These are phyloP conservation scores for Pluvianellus socialis DNA, from an alignment of 2,113 vertebrate species.

Conservation along the genomic window DNA sequence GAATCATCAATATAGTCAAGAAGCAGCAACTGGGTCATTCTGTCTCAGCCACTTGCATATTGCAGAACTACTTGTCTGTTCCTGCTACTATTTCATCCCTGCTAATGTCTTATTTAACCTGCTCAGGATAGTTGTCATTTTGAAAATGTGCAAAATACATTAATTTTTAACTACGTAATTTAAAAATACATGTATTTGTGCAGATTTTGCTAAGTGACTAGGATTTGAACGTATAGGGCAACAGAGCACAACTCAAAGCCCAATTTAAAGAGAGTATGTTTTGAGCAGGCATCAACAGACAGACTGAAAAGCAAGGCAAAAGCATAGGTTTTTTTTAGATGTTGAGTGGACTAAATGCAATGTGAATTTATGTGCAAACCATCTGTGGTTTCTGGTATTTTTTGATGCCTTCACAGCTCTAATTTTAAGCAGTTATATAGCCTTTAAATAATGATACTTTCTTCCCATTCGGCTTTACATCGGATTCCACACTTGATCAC, in stretches of 20 bases:
- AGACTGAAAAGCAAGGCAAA: conserved; percentile 72
- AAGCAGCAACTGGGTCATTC: conserved; percentile 57
- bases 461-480: conserved; percentile 68
- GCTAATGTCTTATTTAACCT: conserved; percentile 71
- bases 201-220: conserved; percentile 62
- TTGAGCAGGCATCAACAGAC: conserved; percentile 73
- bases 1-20: conserved; percentile 5
- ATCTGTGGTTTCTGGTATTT: conserved; percentile 81
- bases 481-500: conserved; percentile 69
- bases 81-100: conserved; percentile 10
- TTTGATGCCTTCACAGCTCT: conserved; percentile 77
- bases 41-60: conserved; percentile 39
- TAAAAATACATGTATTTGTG: conserved; percentile 70
- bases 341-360: conserved; percentile 76
- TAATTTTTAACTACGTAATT: conserved; percentile 63
- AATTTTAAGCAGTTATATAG: conserved; percentile 81
- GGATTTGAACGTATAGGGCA: conserved; percentile 63
- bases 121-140: conserved; percentile 50
- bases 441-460: conserved; percentile 80
- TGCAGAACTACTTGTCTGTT: conserved; percentile 31
- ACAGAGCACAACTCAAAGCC: conserved; percentile 73
- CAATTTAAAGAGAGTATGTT: conserved; percentile 71
- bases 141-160: conserved; percentile 68
- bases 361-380: conserved; percentile 77
- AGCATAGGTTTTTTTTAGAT: conserved; percentile 68